phyloP scores from a whole-genome alignment of 2,797 vertebrate species.

The Tachyglossus aculeatus region DNA sequence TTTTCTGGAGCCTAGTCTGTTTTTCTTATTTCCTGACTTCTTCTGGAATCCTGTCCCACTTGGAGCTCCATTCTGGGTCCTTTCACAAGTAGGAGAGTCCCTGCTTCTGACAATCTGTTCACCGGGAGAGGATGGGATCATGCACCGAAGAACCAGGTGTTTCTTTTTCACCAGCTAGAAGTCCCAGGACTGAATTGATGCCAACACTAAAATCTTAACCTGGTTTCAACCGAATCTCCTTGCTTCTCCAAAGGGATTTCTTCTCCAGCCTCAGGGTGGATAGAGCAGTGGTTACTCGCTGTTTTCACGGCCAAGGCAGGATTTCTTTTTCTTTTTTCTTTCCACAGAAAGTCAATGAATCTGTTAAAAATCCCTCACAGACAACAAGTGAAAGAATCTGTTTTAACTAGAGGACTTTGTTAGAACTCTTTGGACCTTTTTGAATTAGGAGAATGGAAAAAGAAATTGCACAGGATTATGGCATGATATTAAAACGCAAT shows the following conservation, averaged over 20 bases:
- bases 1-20: slow-evolving; percentile 7
- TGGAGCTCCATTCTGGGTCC: neutral
- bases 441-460: too few species aligned
- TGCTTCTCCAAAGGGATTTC: neutral
- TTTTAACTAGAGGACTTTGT: too few species aligned
- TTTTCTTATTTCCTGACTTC: slow-evolving; percentile 17
- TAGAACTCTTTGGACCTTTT: too few species aligned
- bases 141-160: too few species aligned
- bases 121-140: neutral
- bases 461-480: too few species aligned
- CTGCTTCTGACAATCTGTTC: neutral
- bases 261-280: neutral
- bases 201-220: neutral
- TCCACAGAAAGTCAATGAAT: neutral
- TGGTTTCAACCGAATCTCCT: neutral
- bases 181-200: neutral
- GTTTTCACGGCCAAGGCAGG: neutral
- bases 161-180: too few species aligned
- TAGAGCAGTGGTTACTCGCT: rapidly evolving
- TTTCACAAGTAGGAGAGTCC: neutral
- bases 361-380: neutral
- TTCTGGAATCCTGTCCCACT: neutral
- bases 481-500: too few species aligned
- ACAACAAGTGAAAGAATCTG: neutral
- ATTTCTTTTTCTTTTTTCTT: neutral